A percentile compares a stretch with the other conserved stretches of the same genome.
Conservation (phyloP, 1,140 invertebrate genomes). For the Drosophila rufa region DNA sequence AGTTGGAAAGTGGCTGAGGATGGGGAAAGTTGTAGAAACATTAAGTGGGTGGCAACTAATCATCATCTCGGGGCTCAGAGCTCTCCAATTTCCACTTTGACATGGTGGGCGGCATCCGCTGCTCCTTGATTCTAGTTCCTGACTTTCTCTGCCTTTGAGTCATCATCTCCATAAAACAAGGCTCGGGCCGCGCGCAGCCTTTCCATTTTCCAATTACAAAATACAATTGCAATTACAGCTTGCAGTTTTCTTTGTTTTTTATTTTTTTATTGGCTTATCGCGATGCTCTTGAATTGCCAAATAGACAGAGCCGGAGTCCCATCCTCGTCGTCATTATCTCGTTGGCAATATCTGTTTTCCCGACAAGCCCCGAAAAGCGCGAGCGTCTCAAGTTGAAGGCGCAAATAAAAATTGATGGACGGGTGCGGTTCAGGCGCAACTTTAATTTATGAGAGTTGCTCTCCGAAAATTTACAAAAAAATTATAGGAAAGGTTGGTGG, state of each 20-base stretch:
- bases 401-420: conserved; percentile 67
- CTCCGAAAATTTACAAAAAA: conserved; percentile 27
- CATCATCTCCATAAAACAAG: conserved; percentile 4
- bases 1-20: conserved; percentile 11
- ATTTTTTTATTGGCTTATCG: conserved; percentile 44
- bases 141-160: conserved; percentile 27
- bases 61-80: conserved; percentile 2
- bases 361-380: conserved; percentile 16
- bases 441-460: conserved; percentile 35
- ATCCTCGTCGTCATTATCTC: conserved; percentile 37
- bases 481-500: conserved; percentile 26
- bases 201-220: conserved; percentile 45
- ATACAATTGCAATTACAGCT: conserved; percentile 16
- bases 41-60: conserved; percentile 34
- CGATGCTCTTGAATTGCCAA: conserved; percentile 77
- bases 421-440: conserved; percentile 35
- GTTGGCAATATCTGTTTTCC: conserved; percentile 25
- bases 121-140: conserved; percentile 26
- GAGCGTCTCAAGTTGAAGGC: conserved; percentile 69
- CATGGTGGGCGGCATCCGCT: conserved; percentile 36
- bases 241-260: conserved; percentile 10
- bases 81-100: conserved; percentile 16
- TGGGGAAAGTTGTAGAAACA: conserved; percentile 29
- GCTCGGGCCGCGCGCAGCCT: neutral
- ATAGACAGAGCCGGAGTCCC: conserved; percentile 18